Evolutionary conservation across 2,113 vertebrate species (phyloP), one percentile per base, ranked within the genome.

Genomic region (Microcebus murinus): DNA sequence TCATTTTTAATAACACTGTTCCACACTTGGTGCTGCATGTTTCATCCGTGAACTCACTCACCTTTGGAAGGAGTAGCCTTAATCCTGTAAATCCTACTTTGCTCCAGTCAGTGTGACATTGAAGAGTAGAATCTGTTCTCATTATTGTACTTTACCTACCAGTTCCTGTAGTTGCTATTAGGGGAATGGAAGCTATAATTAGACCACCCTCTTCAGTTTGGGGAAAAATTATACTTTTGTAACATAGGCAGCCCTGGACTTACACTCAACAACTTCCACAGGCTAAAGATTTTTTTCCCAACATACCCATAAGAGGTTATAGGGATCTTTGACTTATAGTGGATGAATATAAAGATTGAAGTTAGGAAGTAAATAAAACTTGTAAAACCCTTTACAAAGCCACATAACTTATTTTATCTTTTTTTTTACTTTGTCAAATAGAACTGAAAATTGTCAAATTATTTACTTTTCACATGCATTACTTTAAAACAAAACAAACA

Each of bases 1-100:
- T 81, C 87, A 76, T 31, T 77, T 98, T 97, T 96, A 68, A 91
- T 42, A 86, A 23, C 67, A 96, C 23, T 70, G 23, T 93, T 15
- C 31, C 68, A 79, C n/a, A 92, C 81, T 71, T 0, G 0, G 6
- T n/a, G 21, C 39, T 18, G 5, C 6, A 10, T 42, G 31, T 12
- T 95, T 96, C 81, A 39, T 50, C 27, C 65, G 27, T 89, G 76
- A 67, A 94, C 23, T 71, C 12, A 74, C 61, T 95, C 94, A 36
- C 39, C 71, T 97, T 93, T 59, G 50, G 17, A 82, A 87, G 23
- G 85, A 93, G 3, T 34, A 52, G 5, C 31, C 25, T 55, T 95
- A 89, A 31, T 65, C 34, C 18, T 45, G n/a, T 84, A 92, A 97
- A 76, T 94, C 45, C 42, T 80, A 20, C 31, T 77, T 85, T 23